Evolutionary conservation across 2,888 invertebrate species (phyloP).

Genomic region (Chrysotoxum bicinctum): DNA sequence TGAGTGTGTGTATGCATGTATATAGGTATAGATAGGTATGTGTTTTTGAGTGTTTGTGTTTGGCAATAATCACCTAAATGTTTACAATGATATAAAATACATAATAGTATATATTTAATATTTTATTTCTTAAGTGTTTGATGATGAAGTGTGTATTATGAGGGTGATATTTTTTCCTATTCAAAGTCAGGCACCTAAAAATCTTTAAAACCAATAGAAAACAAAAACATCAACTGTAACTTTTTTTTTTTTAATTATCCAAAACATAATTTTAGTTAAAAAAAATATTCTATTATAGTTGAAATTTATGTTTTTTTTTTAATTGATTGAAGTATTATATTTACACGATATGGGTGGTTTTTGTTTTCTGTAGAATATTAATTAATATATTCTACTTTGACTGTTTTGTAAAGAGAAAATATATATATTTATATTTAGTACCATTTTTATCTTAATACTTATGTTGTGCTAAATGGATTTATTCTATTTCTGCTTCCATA

Average conservation of each 20-base stretch:
- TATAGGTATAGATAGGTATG: not conserved
- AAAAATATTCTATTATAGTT: constrained; percentile 5
- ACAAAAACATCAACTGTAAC: not conserved
- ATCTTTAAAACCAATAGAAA: constrained; percentile 32
- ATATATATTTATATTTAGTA: constrained; percentile 41
- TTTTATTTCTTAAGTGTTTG: constrained; percentile 24
- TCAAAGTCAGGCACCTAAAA: constrained; percentile 49
- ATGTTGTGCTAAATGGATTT: constrained; percentile 57
- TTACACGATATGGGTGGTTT: constrained; percentile 67
- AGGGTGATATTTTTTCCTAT: constrained; percentile 27
- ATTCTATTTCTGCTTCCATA: constrained; percentile 33
- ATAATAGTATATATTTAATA: constrained; percentile 19
- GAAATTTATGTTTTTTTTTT: constrained; percentile 23
- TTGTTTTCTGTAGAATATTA: constrained; percentile 4
- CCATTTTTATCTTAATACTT: constrained; percentile 57
- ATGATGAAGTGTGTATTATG: constrained; percentile 23
- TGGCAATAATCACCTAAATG: constrained; percentile 62
- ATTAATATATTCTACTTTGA: constrained; percentile 34
- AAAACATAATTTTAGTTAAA: constrained; percentile 11
- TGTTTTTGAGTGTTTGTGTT: constrained; percentile 41
- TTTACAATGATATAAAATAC: constrained; percentile 29
- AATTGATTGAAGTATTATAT: constrained; percentile 31
- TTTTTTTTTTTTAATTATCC: not conserved
- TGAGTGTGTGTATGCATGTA: constrained; percentile 17
- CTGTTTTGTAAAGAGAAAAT: constrained; percentile 51